Evolutionary conservation across 2,113 vertebrate species (phyloP), one percentile per base, ranked within the genome.

Genomic region (Ctenodactylus gundi): DNA sequence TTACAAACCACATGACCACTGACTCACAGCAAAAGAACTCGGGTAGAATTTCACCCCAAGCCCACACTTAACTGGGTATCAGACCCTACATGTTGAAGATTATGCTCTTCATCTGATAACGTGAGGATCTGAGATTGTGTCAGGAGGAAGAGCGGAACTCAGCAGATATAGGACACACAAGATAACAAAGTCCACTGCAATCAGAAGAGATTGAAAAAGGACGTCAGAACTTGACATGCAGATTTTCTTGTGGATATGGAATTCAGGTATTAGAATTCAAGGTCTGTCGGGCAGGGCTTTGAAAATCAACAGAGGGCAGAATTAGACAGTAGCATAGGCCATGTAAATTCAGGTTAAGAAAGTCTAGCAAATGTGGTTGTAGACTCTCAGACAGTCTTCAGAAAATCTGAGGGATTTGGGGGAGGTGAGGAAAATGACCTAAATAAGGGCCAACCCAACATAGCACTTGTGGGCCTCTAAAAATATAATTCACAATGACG

Each of bases 401-500:
- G 64, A 94, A 86, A 73, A 73, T 58, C 75, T 86, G 86, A 92
- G 57, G n/a, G 4, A n/a, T 68, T 86, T 41, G 62, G 46, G 31
- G 39, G 27, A 80, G 34, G 8, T 58, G 34, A 36, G 39, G 57
- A 81, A 49, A 67, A 76, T 85, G 86, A 68, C 76, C 90, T 94
- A 87, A 94, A 91, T 77, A 49, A 49, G 49, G 78, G 62, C 36
- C 20, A 70, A n/a, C 78, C 46, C 88, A 88, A 78, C 55, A 49
- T 85, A 94, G 91, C 87, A 87, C 31, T 62, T 58, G 23, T 73
- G 49, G 64, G 58, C 72, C 91, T 96, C 85, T 95, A 94, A 97
- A 96, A 93, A 92, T 91, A 78, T 11, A 94, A 94, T 84, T 85
- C 12, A 27, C 41, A 39, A 78, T 75, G 75, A 87, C 90, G 36